A percentile compares a stretch with the other conserved stretches of the same genome.
Evolutionary conservation across 1,140 invertebrate genomes (phyloP).

Genomic region (Aplysia californica): DNA sequence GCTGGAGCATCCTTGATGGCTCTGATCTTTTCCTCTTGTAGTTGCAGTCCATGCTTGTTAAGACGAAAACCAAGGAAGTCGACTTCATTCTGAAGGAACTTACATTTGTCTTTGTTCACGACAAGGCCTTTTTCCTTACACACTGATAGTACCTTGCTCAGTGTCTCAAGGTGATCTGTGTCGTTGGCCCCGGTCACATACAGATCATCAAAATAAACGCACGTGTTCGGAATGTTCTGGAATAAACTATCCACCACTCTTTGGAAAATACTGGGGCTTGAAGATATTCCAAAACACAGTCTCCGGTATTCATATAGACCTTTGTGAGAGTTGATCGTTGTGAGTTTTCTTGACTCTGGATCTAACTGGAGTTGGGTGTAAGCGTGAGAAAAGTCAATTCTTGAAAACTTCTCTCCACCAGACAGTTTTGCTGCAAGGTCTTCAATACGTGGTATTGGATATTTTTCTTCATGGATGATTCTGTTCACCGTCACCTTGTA

Average conservation of each 20-base stretch:
- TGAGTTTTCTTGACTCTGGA: constrained; percentile 40
- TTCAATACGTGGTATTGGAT: too few species aligned
- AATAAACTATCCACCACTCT: constrained; percentile 66
- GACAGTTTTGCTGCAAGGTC: too few species aligned
- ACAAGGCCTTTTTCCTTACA: constrained; percentile 58
- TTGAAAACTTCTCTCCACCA: constrained; percentile 49
- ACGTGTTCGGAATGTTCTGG: constrained; percentile 32
- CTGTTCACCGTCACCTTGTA: too few species aligned
- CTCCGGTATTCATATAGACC: constrained; percentile 46
- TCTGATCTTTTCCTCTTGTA: constrained; percentile 30
- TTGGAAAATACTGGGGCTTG: constrained; percentile 70
- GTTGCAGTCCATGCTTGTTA: constrained; percentile 36
- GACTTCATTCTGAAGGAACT: constrained; percentile 47
- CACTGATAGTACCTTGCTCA: not conserved
- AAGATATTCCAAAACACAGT: constrained; percentile 66
- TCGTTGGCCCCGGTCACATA: constrained; percentile 33
- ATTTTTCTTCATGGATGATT: too few species aligned
- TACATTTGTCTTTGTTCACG: constrained; percentile 66
- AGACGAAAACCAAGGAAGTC: constrained; percentile 60
- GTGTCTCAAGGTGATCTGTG: not conserved
- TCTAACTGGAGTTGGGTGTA: constrained; percentile 44
- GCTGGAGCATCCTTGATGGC: not conserved
- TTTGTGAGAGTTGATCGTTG: constrained; percentile 49
- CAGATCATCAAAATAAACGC: constrained; percentile 26
- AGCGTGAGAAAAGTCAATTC: constrained; percentile 53